Base-by-base conservation (phyloP, 2,113 vertebrate genomes). In the Cryptotis parvus region DNA sequence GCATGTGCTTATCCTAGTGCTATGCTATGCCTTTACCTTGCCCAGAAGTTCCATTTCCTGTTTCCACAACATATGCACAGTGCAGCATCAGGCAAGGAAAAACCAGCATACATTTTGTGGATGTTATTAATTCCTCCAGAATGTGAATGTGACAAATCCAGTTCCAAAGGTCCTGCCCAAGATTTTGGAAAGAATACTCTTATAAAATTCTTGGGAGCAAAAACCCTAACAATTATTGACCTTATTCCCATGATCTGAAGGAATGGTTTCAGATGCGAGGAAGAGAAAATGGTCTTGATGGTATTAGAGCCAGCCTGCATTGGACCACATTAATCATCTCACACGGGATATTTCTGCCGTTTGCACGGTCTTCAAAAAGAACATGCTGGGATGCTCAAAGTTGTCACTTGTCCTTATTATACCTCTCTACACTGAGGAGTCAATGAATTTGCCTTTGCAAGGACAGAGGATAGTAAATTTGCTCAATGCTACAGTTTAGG, bases 101-200 rank as follows among this genome's bases (percentile, higher is more conserved):
- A 26, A 14, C 37, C 63, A 58, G 66, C 20, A 4, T 73, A 52
- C 26, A 61, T 90, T 43, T 41, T 72, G 63, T 31, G 52, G 41
- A 83, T 91, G 49, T 63, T 83, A n/a, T 77, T 39, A 37, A 88
- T 1, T 65, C 33, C 87, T n/a, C 24, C 43, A 86, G 66, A 82
- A 80, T 24, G 20, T 61, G 6, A 85, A 89, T 78, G 12, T 11
- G 5, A 8, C 27, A 31, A 29, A 18, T 24, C 22, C 22, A 24
- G 55, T 18, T 20, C 55, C 55, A 74, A 90, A 83, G 33, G 22
- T 37, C 27, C 16, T 77, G 35, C 8, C n/a, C 45, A 55, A 33
- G 72, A 49, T 37, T 86, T 9, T 18, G 72, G 43, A 24, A 33
- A 3, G 52, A 52, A 31, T 35, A n/a, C 58, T 69, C 2, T 91